phyloP scores from a whole-genome alignment of 2,797 vertebrate species.

The Threskiornis aethiopicus region DNA sequence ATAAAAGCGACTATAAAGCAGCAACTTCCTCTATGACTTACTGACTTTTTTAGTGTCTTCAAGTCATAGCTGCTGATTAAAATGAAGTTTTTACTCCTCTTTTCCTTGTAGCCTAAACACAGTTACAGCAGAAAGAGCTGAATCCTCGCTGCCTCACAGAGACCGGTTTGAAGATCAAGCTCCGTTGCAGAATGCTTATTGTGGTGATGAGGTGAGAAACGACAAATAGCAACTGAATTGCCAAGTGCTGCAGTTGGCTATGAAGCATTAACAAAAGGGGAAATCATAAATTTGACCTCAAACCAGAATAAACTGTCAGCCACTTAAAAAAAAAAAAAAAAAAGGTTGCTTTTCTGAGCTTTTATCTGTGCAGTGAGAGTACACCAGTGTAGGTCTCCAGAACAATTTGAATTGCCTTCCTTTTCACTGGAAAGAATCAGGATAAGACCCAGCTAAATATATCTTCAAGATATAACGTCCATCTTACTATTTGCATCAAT shows the following conservation, averaged over 20 bases:
- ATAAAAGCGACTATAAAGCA: not conserved
- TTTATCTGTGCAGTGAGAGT: not conserved
- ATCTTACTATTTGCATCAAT: not conserved
- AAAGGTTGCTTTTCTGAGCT: not conserved
- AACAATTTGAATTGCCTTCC: not conserved
- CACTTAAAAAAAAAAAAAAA: not conserved
- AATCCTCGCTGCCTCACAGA: not conserved
- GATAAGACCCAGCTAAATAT: not conserved
- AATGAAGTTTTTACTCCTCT: not conserved
- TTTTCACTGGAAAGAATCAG: not conserved
- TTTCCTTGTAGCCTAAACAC: not conserved
- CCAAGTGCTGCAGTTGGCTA: not conserved
- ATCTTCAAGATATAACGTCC: not conserved
- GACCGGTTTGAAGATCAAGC: not conserved
- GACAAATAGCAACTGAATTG: not conserved
- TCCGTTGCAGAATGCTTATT: not conserved
- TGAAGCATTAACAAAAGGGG: not conserved
- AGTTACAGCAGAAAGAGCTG: not conserved
- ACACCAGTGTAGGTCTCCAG: not conserved
- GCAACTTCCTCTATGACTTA: not conserved
- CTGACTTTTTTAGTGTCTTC: not conserved
- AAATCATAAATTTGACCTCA: not conserved
- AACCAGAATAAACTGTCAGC: not conserved
- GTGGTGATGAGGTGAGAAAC: not conserved
- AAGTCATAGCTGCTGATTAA: conserved; percentile 7